phyloP scores from a whole-genome alignment of 30 jellyfish, hydroid and myxozoan genomes.

The Kudoa iwatai region DNA sequence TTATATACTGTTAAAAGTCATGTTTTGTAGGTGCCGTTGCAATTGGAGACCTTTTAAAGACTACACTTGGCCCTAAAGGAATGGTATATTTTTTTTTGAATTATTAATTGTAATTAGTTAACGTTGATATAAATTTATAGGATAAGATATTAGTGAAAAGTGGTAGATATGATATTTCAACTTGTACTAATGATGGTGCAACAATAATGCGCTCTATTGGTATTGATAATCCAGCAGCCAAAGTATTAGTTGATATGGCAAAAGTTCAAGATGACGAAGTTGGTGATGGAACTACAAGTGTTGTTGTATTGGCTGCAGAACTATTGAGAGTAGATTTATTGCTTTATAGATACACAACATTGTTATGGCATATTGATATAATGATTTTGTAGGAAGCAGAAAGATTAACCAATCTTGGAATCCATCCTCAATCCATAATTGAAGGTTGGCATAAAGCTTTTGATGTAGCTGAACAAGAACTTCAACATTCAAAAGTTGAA shows the following conservation, averaged over 20 bases:
- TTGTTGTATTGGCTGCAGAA: constrained; percentile 66
- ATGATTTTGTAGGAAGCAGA: too few relatives aligned
- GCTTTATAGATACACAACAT: too few relatives aligned
- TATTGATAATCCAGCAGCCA: constrained; percentile 81
- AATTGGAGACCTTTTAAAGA: constrained; percentile 48
- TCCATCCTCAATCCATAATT: constrained; percentile 62
- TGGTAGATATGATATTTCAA: background rate
- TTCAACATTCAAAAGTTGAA: constrained; percentile 19
- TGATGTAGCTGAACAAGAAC: constrained; percentile 30
- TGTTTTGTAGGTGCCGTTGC: constrained; percentile 79
- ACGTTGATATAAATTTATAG: too few relatives aligned
- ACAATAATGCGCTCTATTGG: constrained; percentile 52
- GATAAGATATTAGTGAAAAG: constrained; percentile 1
- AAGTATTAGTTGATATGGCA: constrained; percentile 56
- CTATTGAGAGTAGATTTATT: constrained; percentile 22
- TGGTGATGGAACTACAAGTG: constrained; percentile 93
- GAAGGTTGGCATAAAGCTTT: constrained; percentile 43
- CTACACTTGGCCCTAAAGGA: constrained; percentile 86
- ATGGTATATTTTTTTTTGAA: too few relatives aligned
- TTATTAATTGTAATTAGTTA: too few relatives aligned
- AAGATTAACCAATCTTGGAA: constrained; percentile 22
- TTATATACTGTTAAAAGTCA: too few relatives aligned
- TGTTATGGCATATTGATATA: too few relatives aligned
- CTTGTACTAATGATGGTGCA: constrained; percentile 82
- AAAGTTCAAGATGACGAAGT: constrained; percentile 84